phyloP scores from a whole-genome alignment of 2,113 vertebrate genomes.

The Helogale parvula region DNA sequence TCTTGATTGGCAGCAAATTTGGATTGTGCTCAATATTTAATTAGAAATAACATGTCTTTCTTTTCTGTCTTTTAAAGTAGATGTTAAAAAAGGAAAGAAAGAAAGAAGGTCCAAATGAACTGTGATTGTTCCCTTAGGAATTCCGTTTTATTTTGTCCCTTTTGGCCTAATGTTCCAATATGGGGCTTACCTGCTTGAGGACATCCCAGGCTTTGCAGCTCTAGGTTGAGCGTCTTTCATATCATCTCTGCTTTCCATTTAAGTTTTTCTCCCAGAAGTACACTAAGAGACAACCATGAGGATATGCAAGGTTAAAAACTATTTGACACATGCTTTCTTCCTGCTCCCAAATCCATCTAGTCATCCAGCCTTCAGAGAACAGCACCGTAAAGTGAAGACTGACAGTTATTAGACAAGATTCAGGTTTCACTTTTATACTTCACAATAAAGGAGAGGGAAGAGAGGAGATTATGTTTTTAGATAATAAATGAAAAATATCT shows the following conservation, averaged over 20 bases:
- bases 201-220: not conserved
- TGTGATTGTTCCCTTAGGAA: not conserved
- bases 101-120: not conserved
- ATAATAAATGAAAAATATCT: constrained; percentile 41
- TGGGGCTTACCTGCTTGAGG: not conserved
- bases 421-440: constrained; percentile 59
- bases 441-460: constrained; percentile 53
- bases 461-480: constrained; percentile 31
- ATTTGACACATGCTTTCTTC: not conserved
- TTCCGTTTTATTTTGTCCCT: not conserved
- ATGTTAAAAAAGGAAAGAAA: not conserved
- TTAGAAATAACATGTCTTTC: constrained; percentile 28
- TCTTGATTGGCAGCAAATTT: constrained; percentile 25
- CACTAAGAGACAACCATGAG: not conserved
- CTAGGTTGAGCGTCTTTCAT: not conserved
- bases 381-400: constrained; percentile 60
- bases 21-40: constrained; percentile 8
- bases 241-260: not conserved
- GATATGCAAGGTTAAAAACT: constrained; percentile 37
- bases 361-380: constrained; percentile 72
- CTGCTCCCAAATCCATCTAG: constrained; percentile 54
- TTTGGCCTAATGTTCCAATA: not conserved
- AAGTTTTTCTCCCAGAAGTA: constrained; percentile 34
- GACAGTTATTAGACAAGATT: constrained; percentile 79
- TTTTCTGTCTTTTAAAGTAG: constrained; percentile 38